These are phyloP conservation scores for Eulithis prunata DNA, from an alignment of 2,888 invertebrate genomes.

Conservation along the genomic window DNA sequence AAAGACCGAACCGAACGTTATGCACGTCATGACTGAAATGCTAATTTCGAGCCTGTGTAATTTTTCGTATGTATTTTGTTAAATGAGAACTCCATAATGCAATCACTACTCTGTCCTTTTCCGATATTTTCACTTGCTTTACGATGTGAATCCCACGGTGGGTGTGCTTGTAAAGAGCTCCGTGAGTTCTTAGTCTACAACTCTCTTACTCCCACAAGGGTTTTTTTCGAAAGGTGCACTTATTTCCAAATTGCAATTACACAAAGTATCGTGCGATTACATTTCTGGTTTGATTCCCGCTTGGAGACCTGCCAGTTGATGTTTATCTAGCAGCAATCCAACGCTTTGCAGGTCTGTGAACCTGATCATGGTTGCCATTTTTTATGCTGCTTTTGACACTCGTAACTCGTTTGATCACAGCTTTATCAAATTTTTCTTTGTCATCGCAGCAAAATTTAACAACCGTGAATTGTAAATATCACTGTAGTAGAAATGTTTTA, in stretches of 20 bases:
- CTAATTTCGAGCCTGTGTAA: slow-evolving; percentile 1
- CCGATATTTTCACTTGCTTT: no score
- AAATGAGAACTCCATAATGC: neutral
- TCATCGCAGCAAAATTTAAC: neutral
- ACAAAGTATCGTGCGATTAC: slow-evolving; percentile 39
- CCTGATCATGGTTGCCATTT: slow-evolving; percentile 40
- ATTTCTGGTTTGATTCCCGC: slow-evolving; percentile 52
- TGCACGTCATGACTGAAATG: slow-evolving; percentile 11
- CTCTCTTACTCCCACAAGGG: no score
- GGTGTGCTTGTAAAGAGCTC: no score
- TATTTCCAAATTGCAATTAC: slow-evolving; percentile 37
- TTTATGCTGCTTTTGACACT: neutral
- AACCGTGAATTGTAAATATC: no score
- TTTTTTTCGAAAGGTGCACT: neutral
- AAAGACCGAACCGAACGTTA: slow-evolving; percentile 13
- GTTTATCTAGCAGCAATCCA: slow-evolving; percentile 53
- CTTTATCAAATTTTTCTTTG: neutral
- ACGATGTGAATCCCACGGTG: no score
- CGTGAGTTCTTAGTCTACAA: no score
- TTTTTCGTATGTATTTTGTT: neutral
- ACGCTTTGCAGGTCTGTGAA: slow-evolving; percentile 56
- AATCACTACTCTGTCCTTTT: no score
- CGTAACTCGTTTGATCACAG: neutral
- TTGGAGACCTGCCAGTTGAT: slow-evolving; percentile 57
- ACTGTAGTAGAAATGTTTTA: no score